Conservation (phyloP, 2,113 vertebrate species). For the Bostrychus sinensis region DNA sequence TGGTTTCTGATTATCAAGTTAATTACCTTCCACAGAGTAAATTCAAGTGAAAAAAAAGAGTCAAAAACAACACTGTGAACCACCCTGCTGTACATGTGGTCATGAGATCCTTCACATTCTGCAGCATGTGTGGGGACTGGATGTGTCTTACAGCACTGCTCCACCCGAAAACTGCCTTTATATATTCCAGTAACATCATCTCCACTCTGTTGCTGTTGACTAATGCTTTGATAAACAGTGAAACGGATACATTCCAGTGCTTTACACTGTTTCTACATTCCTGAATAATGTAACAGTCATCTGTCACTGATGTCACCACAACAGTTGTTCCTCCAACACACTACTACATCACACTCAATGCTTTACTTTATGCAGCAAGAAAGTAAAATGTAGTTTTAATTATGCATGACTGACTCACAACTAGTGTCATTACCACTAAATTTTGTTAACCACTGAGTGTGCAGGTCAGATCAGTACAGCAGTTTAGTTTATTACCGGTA, state of each 20-base stretch:
- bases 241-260: constrained; percentile 31
- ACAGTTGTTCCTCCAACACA: constrained; percentile 27
- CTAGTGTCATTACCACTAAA: no score
- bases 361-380: constrained; percentile 49
- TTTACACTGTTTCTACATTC: constrained; percentile 22
- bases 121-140: constrained; percentile 33
- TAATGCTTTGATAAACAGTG: constrained; percentile 44
- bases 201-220: constrained; percentile 28
- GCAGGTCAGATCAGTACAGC: no score
- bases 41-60: constrained; percentile 72
- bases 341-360: constrained; percentile 16
- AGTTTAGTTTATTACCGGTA: no score
- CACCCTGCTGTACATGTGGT: constrained; percentile 78
- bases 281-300: constrained; percentile 10
- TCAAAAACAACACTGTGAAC: constrained; percentile 50
- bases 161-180: constrained; percentile 29
- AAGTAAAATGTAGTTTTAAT: constrained; percentile 39
- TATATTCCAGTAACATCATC: constrained; percentile 42
- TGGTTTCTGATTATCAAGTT: constrained; percentile 87
- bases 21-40: constrained; percentile 86
- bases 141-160: constrained; percentile 51
- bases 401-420: background rate
- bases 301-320: constrained; percentile 16
- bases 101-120: constrained; percentile 43
- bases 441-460: no score